A percentile compares a stretch with the other conserved stretches of the same genome.
phyloP scores from a whole-genome alignment of 2,113 vertebrate species.

The Axis porcinus region DNA sequence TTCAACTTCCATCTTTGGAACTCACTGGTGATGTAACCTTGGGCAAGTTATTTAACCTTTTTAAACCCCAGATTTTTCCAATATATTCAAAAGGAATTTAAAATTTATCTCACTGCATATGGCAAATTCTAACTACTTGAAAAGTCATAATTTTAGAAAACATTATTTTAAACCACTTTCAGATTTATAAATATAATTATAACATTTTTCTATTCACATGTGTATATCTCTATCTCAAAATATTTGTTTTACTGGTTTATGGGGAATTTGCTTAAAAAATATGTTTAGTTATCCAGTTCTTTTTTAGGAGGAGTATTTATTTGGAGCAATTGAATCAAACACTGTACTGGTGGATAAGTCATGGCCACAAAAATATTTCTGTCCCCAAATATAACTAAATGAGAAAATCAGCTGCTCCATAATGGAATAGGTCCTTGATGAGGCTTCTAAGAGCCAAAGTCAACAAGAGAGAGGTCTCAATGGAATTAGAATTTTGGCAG shows the following conservation, averaged over 20 bases:
- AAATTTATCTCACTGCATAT: not conserved
- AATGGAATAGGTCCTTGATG: not conserved
- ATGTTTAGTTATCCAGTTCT: not conserved
- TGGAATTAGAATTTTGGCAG: not conserved
- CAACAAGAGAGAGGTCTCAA: not conserved
- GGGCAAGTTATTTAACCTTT: not conserved
- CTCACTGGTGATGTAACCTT: not conserved
- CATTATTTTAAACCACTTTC: not conserved
- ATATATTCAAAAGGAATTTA: not conserved
- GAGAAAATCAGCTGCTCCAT: not conserved
- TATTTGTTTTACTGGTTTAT: not conserved
- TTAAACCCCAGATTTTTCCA: not conserved
- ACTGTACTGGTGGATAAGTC: not conserved
- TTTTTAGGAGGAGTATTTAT: not conserved
- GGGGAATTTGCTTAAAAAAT: not conserved
- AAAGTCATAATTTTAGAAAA: not conserved
- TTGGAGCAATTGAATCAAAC: not conserved
- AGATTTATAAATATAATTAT: not conserved
- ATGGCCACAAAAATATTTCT: not conserved
- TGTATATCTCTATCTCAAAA: not conserved
- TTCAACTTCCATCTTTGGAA: not conserved
- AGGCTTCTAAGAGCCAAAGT: not conserved
- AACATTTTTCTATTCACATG: not conserved
- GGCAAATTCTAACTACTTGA: not conserved
- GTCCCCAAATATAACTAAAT: not conserved